phyloP scores from a whole-genome alignment of 1,140 invertebrate genomes.

The Orussus abietinus region DNA sequence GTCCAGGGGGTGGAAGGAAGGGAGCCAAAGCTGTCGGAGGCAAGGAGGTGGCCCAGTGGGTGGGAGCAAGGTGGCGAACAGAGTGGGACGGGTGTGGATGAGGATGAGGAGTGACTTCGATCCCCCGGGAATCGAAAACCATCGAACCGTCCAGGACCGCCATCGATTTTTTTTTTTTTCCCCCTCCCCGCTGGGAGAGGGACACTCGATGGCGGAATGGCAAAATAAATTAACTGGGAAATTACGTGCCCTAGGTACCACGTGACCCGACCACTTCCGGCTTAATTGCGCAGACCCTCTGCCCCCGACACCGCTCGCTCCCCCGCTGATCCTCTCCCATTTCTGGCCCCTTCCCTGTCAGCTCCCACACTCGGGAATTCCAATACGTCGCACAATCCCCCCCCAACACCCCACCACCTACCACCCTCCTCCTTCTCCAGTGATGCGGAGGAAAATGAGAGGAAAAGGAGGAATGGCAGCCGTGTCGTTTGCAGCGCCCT shows the following conservation, averaged over 20 bases:
- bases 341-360: no score
- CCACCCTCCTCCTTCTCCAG: no score
- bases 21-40: conserved; percentile 6
- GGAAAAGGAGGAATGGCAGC: no score
- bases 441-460: no score
- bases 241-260: conserved; percentile 25
- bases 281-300: conserved; percentile 32
- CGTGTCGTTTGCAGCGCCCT: no score
- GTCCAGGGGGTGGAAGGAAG: neutral
- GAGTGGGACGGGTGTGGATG: no score
- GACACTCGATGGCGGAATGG: conserved; percentile 26
- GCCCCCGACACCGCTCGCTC: conserved; percentile 7
- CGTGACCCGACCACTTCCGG: conserved; percentile 25
- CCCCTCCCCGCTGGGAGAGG: no score
- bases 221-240: conserved; percentile 42
- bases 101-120: conserved; percentile 19
- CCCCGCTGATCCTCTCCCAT: neutral
- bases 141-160: conserved; percentile 25
- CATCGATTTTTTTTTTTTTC: conserved; percentile 36
- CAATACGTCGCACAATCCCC: conserved; percentile 27
- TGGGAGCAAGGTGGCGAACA: no score
- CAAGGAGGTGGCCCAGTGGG: no score
- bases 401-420: conserved; percentile 21
- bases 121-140: conserved; percentile 30
- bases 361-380: no score